Conservation (phyloP, 2,113 vertebrate species). For the Bos indicus region DNA sequence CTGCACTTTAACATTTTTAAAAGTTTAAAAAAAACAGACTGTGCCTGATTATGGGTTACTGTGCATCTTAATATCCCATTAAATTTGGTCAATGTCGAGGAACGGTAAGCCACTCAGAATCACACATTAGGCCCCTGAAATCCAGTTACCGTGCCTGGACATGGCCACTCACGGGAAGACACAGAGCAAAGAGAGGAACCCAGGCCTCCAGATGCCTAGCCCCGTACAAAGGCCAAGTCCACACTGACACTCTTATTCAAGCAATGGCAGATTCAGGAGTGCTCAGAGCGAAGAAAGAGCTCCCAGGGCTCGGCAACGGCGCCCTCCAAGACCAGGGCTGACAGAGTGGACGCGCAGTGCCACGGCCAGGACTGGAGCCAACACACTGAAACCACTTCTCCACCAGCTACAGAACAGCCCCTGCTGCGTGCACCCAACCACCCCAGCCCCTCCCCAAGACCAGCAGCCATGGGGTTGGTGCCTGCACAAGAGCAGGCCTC, state of each 20-base stretch:
- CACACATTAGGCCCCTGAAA: not conserved
- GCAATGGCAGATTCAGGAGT: not conserved
- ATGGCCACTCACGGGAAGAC: not conserved
- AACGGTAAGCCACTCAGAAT: not conserved
- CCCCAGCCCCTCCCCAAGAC: not conserved
- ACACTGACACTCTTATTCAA: not conserved
- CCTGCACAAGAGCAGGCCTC: not conserved
- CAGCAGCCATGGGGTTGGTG: not conserved
- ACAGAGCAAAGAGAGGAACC: not conserved
- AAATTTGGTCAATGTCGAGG: not conserved
- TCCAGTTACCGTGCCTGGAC: not conserved
- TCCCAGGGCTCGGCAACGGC: not conserved
- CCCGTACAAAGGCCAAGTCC: not conserved
- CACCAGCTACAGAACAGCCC: not conserved
- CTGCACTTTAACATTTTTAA: not conserved
- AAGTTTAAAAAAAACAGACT: not conserved
- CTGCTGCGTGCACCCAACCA: not conserved
- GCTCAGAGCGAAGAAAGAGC: not conserved
- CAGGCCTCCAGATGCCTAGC: not conserved
- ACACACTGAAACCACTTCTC: not conserved
- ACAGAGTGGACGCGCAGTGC: not conserved
- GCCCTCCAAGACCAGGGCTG: not conserved
- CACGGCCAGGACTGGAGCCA: not conserved
- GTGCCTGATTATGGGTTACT: not conserved
- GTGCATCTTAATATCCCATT: not conserved